phyloP scores from a whole-genome alignment of 2,113 vertebrate genomes.

The Epinephelus cyanopodus region DNA sequence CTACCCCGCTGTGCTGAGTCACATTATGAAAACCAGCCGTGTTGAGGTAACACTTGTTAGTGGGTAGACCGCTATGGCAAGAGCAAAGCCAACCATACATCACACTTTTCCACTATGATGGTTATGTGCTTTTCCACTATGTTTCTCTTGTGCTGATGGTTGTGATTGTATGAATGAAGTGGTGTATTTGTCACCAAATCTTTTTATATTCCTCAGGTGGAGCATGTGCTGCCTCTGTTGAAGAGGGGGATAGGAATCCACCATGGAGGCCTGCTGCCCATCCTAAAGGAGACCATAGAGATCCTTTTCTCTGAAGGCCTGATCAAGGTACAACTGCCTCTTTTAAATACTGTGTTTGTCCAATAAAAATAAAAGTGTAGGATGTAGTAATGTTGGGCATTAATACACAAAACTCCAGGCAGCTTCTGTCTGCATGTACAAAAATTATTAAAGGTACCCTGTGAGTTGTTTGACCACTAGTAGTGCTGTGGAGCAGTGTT shows the following conservation, averaged over 20 bases:
- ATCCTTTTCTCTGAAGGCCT: slow-evolving; percentile 98
- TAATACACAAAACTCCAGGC: not conserved
- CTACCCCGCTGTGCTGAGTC: slow-evolving; percentile 4
- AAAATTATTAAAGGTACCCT: not conserved
- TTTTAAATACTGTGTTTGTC: not conserved
- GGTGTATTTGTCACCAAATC: not conserved
- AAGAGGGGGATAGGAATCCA: slow-evolving; percentile 98
- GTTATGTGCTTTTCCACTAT: not conserved
- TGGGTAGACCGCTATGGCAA: slow-evolving; percentile 21
- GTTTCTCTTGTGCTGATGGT: not conserved
- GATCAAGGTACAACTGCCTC: slow-evolving; percentile 88
- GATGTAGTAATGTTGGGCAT: not conserved
- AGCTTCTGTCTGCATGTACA: not conserved
- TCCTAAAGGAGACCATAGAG: slow-evolving; percentile 98
- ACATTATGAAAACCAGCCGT: slow-evolving; percentile 30
- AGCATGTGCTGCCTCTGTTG: slow-evolving; percentile 91
- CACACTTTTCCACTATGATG: slow-evolving; percentile 32
- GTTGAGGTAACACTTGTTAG: slow-evolving; percentile 32
- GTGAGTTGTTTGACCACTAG: not conserved
- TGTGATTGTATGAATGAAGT: not conserved
- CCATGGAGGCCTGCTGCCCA: slow-evolving; percentile 96
- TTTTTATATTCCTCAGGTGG: slow-evolving; percentile 75
- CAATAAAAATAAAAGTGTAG: not conserved
- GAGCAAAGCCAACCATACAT: slow-evolving; percentile 1
- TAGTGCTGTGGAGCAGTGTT: not conserved